Evolutionary conservation across 2,797 vertebrate genomes (phyloP).

Genomic region (Epinephelus malabaricus): DNA sequence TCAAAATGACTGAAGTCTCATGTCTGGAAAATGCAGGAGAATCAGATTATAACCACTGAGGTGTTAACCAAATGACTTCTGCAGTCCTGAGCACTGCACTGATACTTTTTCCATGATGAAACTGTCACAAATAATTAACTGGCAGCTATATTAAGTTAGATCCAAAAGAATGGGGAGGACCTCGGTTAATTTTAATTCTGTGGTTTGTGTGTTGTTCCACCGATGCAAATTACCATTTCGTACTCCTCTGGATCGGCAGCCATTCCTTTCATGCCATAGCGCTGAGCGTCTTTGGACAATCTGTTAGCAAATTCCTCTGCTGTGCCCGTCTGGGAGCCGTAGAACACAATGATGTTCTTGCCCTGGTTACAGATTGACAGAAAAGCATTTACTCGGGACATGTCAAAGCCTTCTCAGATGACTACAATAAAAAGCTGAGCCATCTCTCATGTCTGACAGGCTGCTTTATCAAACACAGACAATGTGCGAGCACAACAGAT

Average conservation of each 20-base stretch:
- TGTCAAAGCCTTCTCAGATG: neutral
- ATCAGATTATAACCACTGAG: neutral
- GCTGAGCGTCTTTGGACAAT: constrained; percentile 95
- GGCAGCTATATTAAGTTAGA: neutral
- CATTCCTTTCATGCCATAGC: constrained; percentile 98
- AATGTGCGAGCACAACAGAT: neutral
- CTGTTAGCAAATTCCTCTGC: constrained; percentile 97
- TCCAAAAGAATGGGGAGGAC: constrained; percentile 43
- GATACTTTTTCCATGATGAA: neutral
- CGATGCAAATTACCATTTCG: constrained; percentile 88
- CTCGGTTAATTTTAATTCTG: neutral
- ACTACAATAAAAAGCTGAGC: neutral
- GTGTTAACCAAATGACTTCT: constrained; percentile 11
- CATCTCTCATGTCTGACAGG: neutral
- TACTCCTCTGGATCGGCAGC: constrained; percentile 97
- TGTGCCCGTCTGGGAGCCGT: constrained; percentile 98
- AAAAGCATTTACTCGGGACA: constrained; percentile 13
- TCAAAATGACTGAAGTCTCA: neutral
- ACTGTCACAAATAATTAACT: constrained; percentile 6
- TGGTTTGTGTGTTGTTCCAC: constrained; percentile 12
- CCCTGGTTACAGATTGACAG: constrained; percentile 75
- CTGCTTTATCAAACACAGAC: neutral
- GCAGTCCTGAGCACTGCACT: neutral
- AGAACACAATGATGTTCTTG: constrained; percentile 96
- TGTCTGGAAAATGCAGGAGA: neutral